Percentiles rank a stretch among this genome's conserved stretches.
Evolutionary conservation across 2,797 vertebrate species (phyloP).

Genomic region (Enteromius treurensis): DNA sequence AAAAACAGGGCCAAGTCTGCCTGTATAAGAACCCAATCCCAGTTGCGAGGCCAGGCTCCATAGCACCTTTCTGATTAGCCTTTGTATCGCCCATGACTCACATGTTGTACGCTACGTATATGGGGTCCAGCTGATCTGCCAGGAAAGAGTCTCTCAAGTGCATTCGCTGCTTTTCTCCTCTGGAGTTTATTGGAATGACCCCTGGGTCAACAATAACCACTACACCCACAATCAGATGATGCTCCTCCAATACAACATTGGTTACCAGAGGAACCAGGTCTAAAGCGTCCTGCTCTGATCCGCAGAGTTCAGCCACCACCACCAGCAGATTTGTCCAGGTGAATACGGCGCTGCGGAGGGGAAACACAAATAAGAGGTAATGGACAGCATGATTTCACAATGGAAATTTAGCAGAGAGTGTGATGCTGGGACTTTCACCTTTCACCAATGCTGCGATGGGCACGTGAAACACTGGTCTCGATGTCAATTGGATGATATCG

Average conservation of each 20-base stretch:
- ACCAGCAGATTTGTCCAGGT: constrained; percentile 99
- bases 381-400: not conserved
- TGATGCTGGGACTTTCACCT: constrained; percentile 77
- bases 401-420: not conserved
- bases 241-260: constrained; percentile 97
- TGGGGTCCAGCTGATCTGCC: constrained; percentile 96
- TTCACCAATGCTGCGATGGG: constrained; percentile 96
- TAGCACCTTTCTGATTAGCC: constrained; percentile 16
- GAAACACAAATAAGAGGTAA: not conserved
- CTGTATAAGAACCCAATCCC: constrained; percentile 3
- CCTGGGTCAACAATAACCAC: constrained; percentile 98
- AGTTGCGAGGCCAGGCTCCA: constrained; percentile 4
- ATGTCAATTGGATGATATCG: constrained; percentile 97
- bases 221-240: constrained; percentile 96
- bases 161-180: constrained; percentile 99
- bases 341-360: constrained; percentile 88
- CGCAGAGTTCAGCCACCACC: constrained; percentile 96
- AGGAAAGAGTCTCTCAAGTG: constrained; percentile 98
- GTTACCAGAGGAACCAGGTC: constrained; percentile 97
- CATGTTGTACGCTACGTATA: constrained; percentile 99
- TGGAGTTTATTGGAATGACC: constrained; percentile 96
- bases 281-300: constrained; percentile 96
- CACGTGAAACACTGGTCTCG: constrained; percentile 92
- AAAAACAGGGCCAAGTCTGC: constrained; percentile 28
- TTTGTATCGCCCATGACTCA: constrained; percentile 66